Percentiles rank a stretch among this genome's conserved stretches.
Conservation (phyloP, 2,888 invertebrate genomes). For the Frankliniella fusca region DNA sequence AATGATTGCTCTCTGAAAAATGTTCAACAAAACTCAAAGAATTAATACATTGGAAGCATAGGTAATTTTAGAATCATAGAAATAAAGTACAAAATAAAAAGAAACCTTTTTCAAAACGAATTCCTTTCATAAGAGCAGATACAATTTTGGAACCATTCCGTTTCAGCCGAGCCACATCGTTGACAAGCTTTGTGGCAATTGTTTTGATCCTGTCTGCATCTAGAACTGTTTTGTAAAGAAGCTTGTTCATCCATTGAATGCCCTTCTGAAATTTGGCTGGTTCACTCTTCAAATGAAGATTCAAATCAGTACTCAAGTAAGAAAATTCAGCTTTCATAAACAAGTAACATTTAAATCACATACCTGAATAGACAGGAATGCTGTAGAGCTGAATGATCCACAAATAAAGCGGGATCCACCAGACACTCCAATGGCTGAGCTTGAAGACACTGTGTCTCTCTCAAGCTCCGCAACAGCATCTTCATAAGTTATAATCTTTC, state of each 20-base stretch:
- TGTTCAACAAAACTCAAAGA: slow-evolving; percentile 31
- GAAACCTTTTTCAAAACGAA: slow-evolving; percentile 57
- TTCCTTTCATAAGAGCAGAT: slow-evolving; percentile 56
- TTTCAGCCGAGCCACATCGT: slow-evolving; percentile 72
- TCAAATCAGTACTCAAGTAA: background rate
- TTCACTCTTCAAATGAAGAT: slow-evolving; percentile 58
- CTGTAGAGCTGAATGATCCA: slow-evolving; percentile 66
- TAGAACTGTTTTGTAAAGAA: slow-evolving; percentile 67
- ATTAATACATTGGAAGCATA: slow-evolving; percentile 30
- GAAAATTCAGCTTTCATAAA: background rate
- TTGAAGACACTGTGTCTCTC: slow-evolving; percentile 64
- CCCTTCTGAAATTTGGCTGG: slow-evolving; percentile 68
- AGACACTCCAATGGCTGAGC: slow-evolving; percentile 63
- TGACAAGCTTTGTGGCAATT: slow-evolving; percentile 74
- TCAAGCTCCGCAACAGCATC: slow-evolving; percentile 75
- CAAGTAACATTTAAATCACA: background rate
- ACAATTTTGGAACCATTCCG: slow-evolving; percentile 68
- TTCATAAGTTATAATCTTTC: slow-evolving; percentile 58
- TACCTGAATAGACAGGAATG: slow-evolving; percentile 62
- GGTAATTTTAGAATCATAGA: background rate
- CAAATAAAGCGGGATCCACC: slow-evolving; percentile 58
- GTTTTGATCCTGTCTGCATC: slow-evolving; percentile 70
- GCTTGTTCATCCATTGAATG: slow-evolving; percentile 70
- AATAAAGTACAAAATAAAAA: background rate
- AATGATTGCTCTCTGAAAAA: slow-evolving; percentile 63